Conservation (phyloP, 2,113 vertebrate genomes). For the Corythornis madagascariensis region DNA sequence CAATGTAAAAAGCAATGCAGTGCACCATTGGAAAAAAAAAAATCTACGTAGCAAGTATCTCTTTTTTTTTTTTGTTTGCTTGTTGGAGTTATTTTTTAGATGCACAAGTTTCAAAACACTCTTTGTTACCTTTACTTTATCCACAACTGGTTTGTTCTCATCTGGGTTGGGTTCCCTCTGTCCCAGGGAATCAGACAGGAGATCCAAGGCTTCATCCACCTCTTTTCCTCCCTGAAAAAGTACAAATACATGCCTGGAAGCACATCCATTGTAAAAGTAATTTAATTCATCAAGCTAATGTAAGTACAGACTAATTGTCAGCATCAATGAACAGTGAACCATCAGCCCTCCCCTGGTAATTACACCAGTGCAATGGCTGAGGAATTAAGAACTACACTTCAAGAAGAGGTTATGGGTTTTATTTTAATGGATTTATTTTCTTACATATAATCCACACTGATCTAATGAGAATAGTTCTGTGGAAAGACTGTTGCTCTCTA, state of each 20-base stretch:
- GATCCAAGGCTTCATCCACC: slow-evolving; percentile 74
- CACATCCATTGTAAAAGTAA: neutral
- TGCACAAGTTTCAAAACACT: neutral
- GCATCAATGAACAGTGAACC: neutral
- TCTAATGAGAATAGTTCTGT: neutral
- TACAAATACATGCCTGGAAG: neutral
- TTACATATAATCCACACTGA: neutral
- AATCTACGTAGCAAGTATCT: too few species aligned
- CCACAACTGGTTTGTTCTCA: slow-evolving; percentile 76
- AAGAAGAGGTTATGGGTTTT: neutral
- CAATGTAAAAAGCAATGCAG: accelerated
- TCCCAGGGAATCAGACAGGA: slow-evolving; percentile 76
- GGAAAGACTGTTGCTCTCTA: neutral
- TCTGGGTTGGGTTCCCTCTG: slow-evolving; percentile 75
- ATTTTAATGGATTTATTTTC: neutral
- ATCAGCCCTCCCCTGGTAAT: neutral
- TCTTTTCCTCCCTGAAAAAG: slow-evolving; percentile 54
- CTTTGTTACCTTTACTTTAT: slow-evolving; percentile 79
- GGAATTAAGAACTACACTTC: neutral
- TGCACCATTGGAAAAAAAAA: neutral
- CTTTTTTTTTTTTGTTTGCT: neutral
- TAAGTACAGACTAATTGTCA: neutral
- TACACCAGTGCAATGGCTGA: neutral
- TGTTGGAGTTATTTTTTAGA: neutral
- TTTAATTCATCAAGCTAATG: neutral